Conservation (phyloP, 1,140 invertebrate species). For the Drosophila busckii region DNA sequence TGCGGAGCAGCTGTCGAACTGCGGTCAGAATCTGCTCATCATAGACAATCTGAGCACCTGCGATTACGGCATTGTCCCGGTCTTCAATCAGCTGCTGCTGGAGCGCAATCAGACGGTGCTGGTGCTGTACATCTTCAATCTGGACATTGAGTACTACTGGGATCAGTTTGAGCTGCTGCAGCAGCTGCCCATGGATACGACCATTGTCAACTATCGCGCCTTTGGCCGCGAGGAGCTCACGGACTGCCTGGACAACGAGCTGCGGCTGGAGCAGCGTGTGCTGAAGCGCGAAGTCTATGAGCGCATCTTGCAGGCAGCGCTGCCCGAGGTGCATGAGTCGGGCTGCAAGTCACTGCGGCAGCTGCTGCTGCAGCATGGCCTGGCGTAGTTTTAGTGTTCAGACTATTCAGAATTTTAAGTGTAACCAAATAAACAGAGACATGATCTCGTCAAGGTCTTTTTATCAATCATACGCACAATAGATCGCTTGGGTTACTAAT, state of each 20-base stretch:
- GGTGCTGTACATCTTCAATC: slow-evolving; percentile 54
- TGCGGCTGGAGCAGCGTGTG: slow-evolving; percentile 15
- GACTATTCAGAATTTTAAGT: not conserved
- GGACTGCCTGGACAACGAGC: slow-evolving; percentile 52
- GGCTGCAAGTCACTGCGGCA: slow-evolving; percentile 48
- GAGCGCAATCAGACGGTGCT: slow-evolving; percentile 53
- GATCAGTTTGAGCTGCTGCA: slow-evolving; percentile 56
- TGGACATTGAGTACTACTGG: slow-evolving; percentile 38
- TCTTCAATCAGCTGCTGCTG: slow-evolving; percentile 45
- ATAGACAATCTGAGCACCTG: slow-evolving; percentile 55
- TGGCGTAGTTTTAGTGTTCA: not conserved
- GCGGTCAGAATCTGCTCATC: slow-evolving; percentile 59
- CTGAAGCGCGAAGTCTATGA: slow-evolving; percentile 14
- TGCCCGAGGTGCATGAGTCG: slow-evolving; percentile 3
- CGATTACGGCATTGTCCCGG: slow-evolving; percentile 44
- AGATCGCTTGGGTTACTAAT: no score
- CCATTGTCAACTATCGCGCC: slow-evolving; percentile 40
- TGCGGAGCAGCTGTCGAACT: slow-evolving; percentile 46
- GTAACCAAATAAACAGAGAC: not conserved
- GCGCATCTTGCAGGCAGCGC: slow-evolving; percentile 28
- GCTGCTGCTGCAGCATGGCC: slow-evolving; percentile 25
- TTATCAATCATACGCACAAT: no score
- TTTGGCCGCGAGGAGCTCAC: slow-evolving; percentile 40
- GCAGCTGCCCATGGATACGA: slow-evolving; percentile 47
- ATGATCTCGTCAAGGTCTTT: no score